Evolutionary conservation across 2,797 vertebrate species (phyloP).

Genomic region (Eremophila alpestris): DNA sequence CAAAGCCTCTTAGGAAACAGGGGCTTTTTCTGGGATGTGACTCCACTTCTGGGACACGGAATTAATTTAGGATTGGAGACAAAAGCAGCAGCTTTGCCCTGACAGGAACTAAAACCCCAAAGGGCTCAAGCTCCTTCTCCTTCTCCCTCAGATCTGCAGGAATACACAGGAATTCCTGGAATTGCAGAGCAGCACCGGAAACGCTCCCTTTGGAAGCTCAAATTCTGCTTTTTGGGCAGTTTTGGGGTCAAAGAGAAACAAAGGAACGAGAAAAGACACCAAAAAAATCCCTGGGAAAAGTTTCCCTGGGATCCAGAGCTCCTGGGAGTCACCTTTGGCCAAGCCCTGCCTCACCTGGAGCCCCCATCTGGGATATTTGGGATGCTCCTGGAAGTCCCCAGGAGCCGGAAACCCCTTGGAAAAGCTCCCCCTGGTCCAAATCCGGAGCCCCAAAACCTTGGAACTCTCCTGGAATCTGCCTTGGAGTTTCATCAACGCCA

Average conservation of each 20-base stretch:
- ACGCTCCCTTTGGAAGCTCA: not conserved
- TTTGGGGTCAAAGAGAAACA: not conserved
- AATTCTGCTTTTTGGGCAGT: not conserved
- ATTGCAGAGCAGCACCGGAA: constrained; percentile 65
- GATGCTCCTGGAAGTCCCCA: not conserved
- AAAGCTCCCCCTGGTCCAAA: fast-evolving
- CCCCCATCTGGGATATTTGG: not conserved
- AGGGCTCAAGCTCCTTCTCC: constrained; percentile 86
- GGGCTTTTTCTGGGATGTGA: not conserved
- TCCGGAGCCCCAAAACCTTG: fast-evolving
- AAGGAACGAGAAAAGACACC: not conserved
- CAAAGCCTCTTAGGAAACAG: constrained; percentile 63
- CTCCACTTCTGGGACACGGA: constrained; percentile 32
- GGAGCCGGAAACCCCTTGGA: too few relatives aligned
- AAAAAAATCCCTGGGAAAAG: not conserved
- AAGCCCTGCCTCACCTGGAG: too few relatives aligned
- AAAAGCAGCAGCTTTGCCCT: constrained; percentile 83
- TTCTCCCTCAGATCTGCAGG: constrained; percentile 87
- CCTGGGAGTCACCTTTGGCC: too few relatives aligned
- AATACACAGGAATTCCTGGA: constrained; percentile 85
- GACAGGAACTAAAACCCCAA: constrained; percentile 82
- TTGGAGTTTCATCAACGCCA: not conserved
- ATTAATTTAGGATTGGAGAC: constrained; percentile 74
- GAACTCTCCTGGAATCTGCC: not conserved
- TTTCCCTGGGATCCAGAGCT: not conserved